Percentiles rank a stretch among this genome's conserved stretches.
Evolutionary conservation across 2,888 invertebrate species (phyloP).

Genomic region (Apocheima hispidaria): DNA sequence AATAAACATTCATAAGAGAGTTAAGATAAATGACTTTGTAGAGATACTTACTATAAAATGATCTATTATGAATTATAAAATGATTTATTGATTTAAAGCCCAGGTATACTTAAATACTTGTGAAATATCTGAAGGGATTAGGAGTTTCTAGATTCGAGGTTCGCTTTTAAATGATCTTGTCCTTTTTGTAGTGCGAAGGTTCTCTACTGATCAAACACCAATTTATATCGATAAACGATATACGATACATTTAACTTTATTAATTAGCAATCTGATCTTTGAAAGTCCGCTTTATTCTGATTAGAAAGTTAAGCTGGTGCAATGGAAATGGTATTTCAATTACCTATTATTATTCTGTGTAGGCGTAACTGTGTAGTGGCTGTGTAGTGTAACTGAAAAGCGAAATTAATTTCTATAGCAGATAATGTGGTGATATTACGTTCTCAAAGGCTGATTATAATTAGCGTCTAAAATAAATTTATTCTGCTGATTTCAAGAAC

Average conservation of each 20-base stretch:
- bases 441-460: neutral
- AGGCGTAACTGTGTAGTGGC: no score
- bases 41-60: neutral
- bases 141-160: slow-evolving; percentile 39
- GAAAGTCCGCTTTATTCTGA: neutral
- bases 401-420: neutral
- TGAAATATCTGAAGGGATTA: slow-evolving; percentile 22
- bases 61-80: no score
- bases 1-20: no score
- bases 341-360: no score
- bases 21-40: neutral
- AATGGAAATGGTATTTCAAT: neutral
- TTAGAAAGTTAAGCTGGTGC: neutral
- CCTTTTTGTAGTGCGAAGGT: slow-evolving; percentile 48
- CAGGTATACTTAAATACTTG: slow-evolving; percentile 1
- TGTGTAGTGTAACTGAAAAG: neutral
- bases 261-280: slow-evolving; percentile 6
- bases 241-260: neutral
- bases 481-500: neutral
- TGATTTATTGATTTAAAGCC: neutral
- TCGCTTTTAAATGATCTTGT: slow-evolving; percentile 52
- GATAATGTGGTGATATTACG: neutral
- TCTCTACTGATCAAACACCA: slow-evolving; percentile 46
- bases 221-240: slow-evolving; percentile 45
- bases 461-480: neutral